Conservation (phyloP, 2,888 invertebrate species). For the Nephrotoma guestfalica region DNA sequence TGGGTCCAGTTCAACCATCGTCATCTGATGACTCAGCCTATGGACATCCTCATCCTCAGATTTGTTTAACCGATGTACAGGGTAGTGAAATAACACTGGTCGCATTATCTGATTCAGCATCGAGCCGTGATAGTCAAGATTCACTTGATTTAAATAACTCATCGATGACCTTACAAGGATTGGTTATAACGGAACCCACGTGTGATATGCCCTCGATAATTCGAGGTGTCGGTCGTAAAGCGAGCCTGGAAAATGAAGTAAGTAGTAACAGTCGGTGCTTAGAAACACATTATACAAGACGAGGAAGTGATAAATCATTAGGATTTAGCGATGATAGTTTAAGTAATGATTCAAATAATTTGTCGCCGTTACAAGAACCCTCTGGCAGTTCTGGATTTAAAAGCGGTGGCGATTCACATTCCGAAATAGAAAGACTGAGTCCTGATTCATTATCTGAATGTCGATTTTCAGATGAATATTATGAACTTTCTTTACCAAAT, state of each 20-base stretch:
- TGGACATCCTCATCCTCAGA: conserved; percentile 55
- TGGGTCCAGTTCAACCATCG: neutral
- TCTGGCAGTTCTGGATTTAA: conserved; percentile 47
- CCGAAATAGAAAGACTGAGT: conserved; percentile 37
- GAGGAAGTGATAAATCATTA: conserved; percentile 53
- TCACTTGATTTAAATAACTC: conserved; percentile 43
- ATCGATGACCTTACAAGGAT: conserved; percentile 31
- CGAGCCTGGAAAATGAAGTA: conserved; percentile 45
- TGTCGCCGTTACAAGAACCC: conserved; percentile 40
- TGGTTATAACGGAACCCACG: conserved; percentile 58
- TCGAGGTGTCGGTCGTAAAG: conserved; percentile 57
- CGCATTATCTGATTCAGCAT: conserved; percentile 56
- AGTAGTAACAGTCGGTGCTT: conserved; percentile 16
- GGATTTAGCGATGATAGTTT: conserved; percentile 59
- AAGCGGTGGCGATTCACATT: conserved; percentile 33
- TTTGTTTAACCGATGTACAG: conserved; percentile 81
- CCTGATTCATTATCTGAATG: conserved; percentile 28
- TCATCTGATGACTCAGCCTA: conserved; percentile 15
- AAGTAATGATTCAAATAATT: conserved; percentile 47
- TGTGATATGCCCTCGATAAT: conserved; percentile 69
- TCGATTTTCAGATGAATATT: conserved; percentile 33
- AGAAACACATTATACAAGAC: conserved; percentile 33
- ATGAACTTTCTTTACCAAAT: conserved; percentile 65
- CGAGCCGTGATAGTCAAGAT: conserved; percentile 57
- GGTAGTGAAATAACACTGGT: conserved; percentile 72